phyloP scores from a whole-genome alignment of 2,888 invertebrate genomes.

The Aphodius sticticus region DNA sequence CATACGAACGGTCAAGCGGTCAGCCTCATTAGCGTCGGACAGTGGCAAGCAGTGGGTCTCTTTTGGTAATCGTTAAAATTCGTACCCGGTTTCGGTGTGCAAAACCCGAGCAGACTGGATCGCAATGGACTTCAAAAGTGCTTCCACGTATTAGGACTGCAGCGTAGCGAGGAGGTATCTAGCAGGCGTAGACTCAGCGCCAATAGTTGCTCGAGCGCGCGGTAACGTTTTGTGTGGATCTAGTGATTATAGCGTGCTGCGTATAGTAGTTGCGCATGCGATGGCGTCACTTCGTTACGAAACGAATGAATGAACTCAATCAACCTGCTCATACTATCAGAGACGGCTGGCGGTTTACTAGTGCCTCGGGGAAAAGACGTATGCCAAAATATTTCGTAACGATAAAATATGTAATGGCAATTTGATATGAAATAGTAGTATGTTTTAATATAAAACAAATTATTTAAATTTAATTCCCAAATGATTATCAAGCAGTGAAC shows the following conservation, averaged over 20 bases:
- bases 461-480: too few species aligned
- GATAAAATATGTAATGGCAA: too few species aligned
- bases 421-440: too few species aligned
- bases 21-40: not conserved
- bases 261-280: not conserved
- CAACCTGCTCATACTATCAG: too few species aligned
- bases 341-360: too few species aligned
- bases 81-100: not conserved
- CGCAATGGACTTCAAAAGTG: slow-evolving; percentile 54
- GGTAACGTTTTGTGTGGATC: slow-evolving; percentile 11
- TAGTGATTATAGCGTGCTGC: not conserved
- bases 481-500: too few species aligned
- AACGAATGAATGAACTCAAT: too few species aligned
- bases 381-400: too few species aligned
- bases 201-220: slow-evolving; percentile 7
- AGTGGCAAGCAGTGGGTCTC: not conserved
- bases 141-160: slow-evolving; percentile 48
- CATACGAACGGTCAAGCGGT: not conserved
- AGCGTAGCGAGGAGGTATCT: slow-evolving; percentile 43
- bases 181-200: not conserved
- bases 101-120: slow-evolving; percentile 12
- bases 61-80: not conserved
- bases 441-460: too few species aligned
- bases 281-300: not conserved
- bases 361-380: too few species aligned